Evolutionary conservation across 2,113 vertebrate genomes (phyloP).

Genomic region (Nothoprocta pentlandii): DNA sequence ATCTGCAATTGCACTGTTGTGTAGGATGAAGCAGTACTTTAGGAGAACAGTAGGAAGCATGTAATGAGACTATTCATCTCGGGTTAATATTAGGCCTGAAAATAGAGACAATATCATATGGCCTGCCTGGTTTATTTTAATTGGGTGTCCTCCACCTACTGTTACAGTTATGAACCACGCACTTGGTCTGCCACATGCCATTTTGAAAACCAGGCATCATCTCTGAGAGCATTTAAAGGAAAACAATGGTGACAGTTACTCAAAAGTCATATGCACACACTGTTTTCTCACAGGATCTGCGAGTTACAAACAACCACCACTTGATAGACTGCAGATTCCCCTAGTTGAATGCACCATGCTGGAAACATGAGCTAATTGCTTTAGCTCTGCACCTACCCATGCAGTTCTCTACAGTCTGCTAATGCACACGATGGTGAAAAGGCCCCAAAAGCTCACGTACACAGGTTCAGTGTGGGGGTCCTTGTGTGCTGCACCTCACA

Average conservation of each 20-base stretch:
- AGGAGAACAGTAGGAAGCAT: slow-evolving; percentile 14
- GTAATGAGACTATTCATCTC: slow-evolving; percentile 43
- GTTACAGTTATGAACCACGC: not conserved
- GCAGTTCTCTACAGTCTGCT: not conserved
- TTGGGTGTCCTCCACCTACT: slow-evolving; percentile 16
- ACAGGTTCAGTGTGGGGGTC: too few relatives aligned
- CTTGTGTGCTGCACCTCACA: not conserved
- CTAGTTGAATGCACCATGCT: not conserved
- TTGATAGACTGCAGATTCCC: not conserved
- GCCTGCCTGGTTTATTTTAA: slow-evolving; percentile 18
- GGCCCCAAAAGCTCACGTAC: not conserved
- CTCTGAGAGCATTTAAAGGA: not conserved
- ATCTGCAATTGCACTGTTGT: not conserved
- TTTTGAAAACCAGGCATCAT: not conserved
- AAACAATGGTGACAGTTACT: not conserved
- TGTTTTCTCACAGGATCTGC: rapidly evolving
- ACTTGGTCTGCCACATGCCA: not conserved
- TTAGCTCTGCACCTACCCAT: not conserved
- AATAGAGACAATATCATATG: slow-evolving; percentile 27
- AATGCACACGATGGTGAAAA: not conserved
- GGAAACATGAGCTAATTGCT: not conserved
- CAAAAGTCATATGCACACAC: rapidly evolving
- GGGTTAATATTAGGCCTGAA: slow-evolving; percentile 37
- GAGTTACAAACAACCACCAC: not conserved
- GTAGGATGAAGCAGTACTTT: slow-evolving; percentile 16